A percentile compares a stretch with the other conserved stretches of the same genome.
phyloP scores from a whole-genome alignment of 2,888 invertebrate genomes.

The Drosophila paramelanica region DNA sequence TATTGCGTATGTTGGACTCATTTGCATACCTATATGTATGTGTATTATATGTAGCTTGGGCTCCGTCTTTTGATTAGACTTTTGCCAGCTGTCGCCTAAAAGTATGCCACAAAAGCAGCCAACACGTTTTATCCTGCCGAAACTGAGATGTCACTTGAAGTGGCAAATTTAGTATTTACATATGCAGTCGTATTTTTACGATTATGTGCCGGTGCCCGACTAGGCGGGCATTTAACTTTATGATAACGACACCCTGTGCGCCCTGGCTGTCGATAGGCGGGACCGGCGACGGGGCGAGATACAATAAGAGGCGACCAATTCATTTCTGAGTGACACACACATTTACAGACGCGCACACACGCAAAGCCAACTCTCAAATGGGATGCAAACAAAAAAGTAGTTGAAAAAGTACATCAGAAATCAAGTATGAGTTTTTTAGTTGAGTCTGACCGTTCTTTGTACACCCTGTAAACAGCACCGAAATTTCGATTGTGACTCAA shows the following conservation, averaged over 20 bases:
- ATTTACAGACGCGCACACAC: constrained; percentile 11
- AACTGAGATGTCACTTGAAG: constrained; percentile 39
- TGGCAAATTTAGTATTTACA: constrained; percentile 43
- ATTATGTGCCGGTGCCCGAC: constrained; percentile 28
- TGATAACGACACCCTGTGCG: constrained; percentile 55
- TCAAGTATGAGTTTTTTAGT: not conserved
- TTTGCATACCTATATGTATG: constrained; percentile 39
- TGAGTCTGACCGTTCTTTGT: not conserved
- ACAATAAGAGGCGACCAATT: constrained; percentile 64
- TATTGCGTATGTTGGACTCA: constrained; percentile 7
- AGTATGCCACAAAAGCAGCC: constrained; percentile 14
- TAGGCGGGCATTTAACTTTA: constrained; percentile 54
- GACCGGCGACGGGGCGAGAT: not conserved
- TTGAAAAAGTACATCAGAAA: constrained; percentile 35
- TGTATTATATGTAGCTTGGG: too few species aligned
- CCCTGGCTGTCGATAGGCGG: not conserved
- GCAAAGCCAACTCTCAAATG: constrained; percentile 54
- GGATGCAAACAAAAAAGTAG: constrained; percentile 28
- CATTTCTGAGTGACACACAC: constrained; percentile 57
- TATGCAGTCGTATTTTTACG: constrained; percentile 49
- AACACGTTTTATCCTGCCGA: constrained; percentile 9
- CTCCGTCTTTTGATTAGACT: constrained; percentile 46
- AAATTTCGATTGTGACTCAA: too few species aligned
- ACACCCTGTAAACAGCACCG: not conserved
- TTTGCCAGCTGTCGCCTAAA: constrained; percentile 29